Percentiles rank a stretch among this genome's conserved stretches.
These are phyloP conservation scores for Pangasius mekongensis DNA, from an alignment of 2,797 vertebrate genomes.

Conservation along the genomic window DNA sequence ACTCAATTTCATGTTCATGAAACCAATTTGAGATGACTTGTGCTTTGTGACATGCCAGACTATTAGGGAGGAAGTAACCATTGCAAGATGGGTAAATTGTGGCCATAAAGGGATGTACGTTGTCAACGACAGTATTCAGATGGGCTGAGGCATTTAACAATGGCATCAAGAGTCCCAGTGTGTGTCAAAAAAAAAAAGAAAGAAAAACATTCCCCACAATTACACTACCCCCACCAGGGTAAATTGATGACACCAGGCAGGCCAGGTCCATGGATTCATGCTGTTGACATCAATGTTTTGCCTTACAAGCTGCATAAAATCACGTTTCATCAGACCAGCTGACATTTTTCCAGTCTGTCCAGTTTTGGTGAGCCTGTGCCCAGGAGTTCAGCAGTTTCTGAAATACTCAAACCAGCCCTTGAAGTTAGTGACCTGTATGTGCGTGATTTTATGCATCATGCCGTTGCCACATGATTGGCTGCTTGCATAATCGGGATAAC, in stretches of 20 bases:
- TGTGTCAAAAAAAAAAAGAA: neutral
- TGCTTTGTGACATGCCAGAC: neutral
- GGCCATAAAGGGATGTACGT: neutral
- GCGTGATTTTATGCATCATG: neutral
- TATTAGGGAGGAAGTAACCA: neutral
- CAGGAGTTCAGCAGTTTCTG: neutral
- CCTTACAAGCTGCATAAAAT: neutral
- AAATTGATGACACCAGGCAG: neutral
- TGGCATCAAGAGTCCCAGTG: neutral
- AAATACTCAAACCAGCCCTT: neutral
- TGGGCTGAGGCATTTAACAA: neutral
- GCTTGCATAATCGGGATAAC: neutral
- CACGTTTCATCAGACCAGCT: neutral
- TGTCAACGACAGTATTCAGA: neutral
- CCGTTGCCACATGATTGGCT: neutral
- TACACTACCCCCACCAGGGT: neutral
- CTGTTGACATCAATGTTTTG: neutral
- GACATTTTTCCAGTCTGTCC: neutral
- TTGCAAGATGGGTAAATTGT: neutral
- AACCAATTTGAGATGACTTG: neutral
- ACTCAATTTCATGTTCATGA: neutral
- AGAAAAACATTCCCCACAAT: neutral
- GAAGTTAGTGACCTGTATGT: neutral
- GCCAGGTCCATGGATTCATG: neutral
- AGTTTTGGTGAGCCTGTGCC: neutral